Evolutionary conservation across 2,113 vertebrate species (phyloP).

Genomic region (Forbesichthys agassizii): DNA sequence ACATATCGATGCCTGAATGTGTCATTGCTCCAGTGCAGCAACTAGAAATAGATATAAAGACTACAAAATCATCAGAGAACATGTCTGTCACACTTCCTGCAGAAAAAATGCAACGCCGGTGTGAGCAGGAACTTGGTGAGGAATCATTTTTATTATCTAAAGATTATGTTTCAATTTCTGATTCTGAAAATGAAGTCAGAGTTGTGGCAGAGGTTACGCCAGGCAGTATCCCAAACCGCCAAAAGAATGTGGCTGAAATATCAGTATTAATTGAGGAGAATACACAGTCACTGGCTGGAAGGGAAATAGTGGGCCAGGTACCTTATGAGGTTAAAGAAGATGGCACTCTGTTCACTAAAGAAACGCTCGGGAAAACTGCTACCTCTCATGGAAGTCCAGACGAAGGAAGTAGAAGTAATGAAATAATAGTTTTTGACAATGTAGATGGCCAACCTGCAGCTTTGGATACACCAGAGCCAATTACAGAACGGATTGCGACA

Average conservation of each 20-base stretch:
- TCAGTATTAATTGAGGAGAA: slow-evolving; percentile 30
- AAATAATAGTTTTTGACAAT: slow-evolving; percentile 45
- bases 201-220: slow-evolving; percentile 1
- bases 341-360: slow-evolving; percentile 2
- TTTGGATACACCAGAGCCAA: not conserved
- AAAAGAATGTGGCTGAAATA: slow-evolving; percentile 22
- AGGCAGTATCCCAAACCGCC: slow-evolving; percentile 7
- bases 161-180: not conserved
- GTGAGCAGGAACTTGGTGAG: slow-evolving; percentile 12
- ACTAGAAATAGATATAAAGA: slow-evolving; percentile 17
- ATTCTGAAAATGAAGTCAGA: slow-evolving; percentile 20
- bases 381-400: slow-evolving; percentile 18
- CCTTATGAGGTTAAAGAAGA: slow-evolving; percentile 35
- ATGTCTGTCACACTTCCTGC: slow-evolving; percentile 12
- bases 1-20: not conserved
- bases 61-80: slow-evolving; percentile 1
- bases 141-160: slow-evolving; percentile 10
- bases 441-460: slow-evolving; percentile 24
- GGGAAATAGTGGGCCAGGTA: slow-evolving; percentile 8
- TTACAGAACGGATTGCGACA: slow-evolving; percentile 38
- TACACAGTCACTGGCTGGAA: slow-evolving; percentile 12
- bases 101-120: slow-evolving; percentile 18
- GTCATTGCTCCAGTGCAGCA: slow-evolving; percentile 12
- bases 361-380: slow-evolving; percentile 16
- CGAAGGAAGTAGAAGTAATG: slow-evolving; percentile 26